Base-by-base conservation (phyloP, 2,888 invertebrate genomes). In the Pachydiplax longipennis region DNA sequence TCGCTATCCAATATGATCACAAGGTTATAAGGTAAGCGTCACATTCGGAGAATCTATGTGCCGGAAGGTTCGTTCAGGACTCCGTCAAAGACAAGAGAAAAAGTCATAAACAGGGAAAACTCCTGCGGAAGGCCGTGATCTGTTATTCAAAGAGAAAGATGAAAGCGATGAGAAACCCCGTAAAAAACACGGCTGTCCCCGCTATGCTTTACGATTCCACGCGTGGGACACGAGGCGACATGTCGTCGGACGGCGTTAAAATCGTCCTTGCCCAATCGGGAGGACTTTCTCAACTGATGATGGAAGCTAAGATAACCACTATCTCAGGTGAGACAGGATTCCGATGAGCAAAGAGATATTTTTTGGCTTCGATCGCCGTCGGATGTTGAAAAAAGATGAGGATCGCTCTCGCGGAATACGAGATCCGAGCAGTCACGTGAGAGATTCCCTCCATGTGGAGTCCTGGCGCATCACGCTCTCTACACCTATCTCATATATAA, bases 351-450 rank as follows among this genome's bases (percentile, higher is more conserved):
- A 48, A 48, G 81, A 48, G 82, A 44, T 31, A 48, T 31, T 58
- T 35, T 83, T 83, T 83, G 83, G 83, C 83, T 83, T 83, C 31
- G 31, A 35, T 83, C 58, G 53, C 83, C 58, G 58, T 58, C 83
- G 83, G 83, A 61, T 61, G 87, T 87, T 61, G 61, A 87, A 61
- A 61, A 87, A 61, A 87, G 87, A 87, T 87, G 87, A 87, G n/a
- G 87, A 87, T 87, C 87, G 87, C 87, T 40, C 61, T 53, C 87
- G 61, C 31, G 61, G 87, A 87, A 87, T 87, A 87, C 87, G 73
- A 87, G 87, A 87, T 87, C 35, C n/a, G n/a, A 31, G n/a, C n/a
- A 40, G 61, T 87, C 87, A 87, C 87, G 87, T 87, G 87, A 37
- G 15, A 37, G 35, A 87, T 87, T 22, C 82, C 37, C 87, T 61